These are phyloP conservation scores for Cathartes aura DNA, from an alignment of 2,113 vertebrate genomes.

Conservation along the genomic window DNA sequence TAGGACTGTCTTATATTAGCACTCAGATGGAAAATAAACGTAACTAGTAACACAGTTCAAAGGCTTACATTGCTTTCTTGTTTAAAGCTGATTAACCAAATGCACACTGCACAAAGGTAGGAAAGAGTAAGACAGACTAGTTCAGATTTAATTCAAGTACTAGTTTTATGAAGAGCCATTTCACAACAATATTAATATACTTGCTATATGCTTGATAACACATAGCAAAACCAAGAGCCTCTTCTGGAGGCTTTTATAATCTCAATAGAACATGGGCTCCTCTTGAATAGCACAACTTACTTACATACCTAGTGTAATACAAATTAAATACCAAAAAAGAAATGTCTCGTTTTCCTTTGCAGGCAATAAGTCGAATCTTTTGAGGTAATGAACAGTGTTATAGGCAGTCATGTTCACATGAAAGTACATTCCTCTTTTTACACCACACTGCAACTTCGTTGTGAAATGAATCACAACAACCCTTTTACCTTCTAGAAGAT, in stretches of 20 bases:
- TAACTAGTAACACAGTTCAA: background rate
- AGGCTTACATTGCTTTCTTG: background rate
- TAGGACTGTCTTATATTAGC: background rate
- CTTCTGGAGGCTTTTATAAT: background rate
- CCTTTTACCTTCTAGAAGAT: background rate
- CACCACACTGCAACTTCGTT: background rate
- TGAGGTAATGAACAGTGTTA: background rate
- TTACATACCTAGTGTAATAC: background rate
- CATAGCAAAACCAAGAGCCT: background rate
- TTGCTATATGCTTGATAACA: background rate
- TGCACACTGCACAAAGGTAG: background rate
- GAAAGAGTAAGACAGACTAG: background rate
- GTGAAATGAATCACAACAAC: background rate
- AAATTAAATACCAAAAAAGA: background rate
- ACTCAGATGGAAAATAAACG: background rate
- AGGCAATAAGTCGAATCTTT: background rate
- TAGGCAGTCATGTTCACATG: background rate
- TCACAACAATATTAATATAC: background rate
- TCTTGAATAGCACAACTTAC: background rate
- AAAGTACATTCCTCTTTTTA: background rate
- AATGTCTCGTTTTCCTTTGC: background rate
- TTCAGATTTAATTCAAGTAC: background rate
- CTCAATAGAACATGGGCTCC: background rate
- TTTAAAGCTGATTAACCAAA: conserved; percentile 1
- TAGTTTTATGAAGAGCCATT: background rate